Evolutionary conservation across 1,140 invertebrate species (phyloP), one percentile per base, ranked within the genome.

Genomic region (Drosophila obscura): DNA sequence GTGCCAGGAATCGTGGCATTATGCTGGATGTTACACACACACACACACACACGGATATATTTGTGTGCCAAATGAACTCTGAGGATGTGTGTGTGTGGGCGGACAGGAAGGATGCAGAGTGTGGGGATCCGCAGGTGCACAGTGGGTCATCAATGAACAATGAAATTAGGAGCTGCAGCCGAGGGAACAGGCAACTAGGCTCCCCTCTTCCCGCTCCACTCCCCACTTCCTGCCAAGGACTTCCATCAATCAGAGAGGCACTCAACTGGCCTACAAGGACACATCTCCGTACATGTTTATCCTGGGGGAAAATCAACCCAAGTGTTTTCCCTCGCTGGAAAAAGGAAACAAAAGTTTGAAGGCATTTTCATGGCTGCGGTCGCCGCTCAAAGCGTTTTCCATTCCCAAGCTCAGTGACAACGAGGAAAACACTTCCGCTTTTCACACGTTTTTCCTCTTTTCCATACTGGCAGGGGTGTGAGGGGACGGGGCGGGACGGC

Each of bases 371-470:
- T 39, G 45, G 39, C 69, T 59, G 56, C 58, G 83, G 80, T 50
- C 69, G 35, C 35, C 11, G 61, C 73, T 64, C 58, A 41, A 59
- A 71, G 57, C 65, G 46, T 59, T 76, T 64, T 41, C 55, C 74
- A 51, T 49, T 16, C 49, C 53, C 26, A 43, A 62, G 62, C 46
- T 64, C 51, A 22, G 71, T 59, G 63, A 73, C 73, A 73, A 63
- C 64, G 66, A 62, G 60, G 75, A 73, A 43, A 80, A 85, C 72
- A 85, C 82, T 85, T 85, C 68, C 82, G 82, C 73, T 71, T 87
- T 85, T 85, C 81, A 81, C 82, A 85, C 81, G 62, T 59, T 66
- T 68, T 74, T 49, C 60, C 51, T 44, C 41, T 8, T 9, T 26
- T 8, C 7, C 43, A 35, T 39, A 7, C 48, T 11, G 48, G 15